phyloP scores from a whole-genome alignment of 1,140 invertebrate species.

The Eriosoma lanigerum region DNA sequence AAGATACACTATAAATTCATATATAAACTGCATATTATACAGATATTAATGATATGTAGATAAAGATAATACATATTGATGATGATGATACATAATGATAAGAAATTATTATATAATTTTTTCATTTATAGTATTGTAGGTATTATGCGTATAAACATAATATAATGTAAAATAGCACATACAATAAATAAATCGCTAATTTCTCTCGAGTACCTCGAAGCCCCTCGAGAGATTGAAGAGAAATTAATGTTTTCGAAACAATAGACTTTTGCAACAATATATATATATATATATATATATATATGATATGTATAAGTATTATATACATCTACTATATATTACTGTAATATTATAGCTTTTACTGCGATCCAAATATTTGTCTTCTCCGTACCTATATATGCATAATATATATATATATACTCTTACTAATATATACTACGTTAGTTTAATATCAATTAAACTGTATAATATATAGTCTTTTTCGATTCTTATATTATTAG shows the following conservation, averaged over 20 bases:
- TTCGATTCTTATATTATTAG: background rate
- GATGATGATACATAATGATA: too few relatives aligned
- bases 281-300: background rate
- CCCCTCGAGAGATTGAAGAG: background rate
- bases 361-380: background rate
- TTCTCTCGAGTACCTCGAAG: too few relatives aligned
- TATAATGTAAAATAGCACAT: background rate
- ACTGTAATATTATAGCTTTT: background rate
- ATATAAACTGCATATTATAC: too few relatives aligned
- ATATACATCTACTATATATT: background rate
- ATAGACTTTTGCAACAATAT: background rate
- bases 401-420: background rate
- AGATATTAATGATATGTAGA: too few relatives aligned
- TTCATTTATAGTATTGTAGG: too few relatives aligned
- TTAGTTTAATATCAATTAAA: too few relatives aligned
- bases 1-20: too few relatives aligned
- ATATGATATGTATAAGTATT: background rate
- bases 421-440: too few relatives aligned
- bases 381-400: background rate
- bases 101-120: too few relatives aligned
- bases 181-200: too few relatives aligned
- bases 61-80: too few relatives aligned
- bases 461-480: background rate
- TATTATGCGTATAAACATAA: too few relatives aligned
- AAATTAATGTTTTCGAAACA: slow-evolving; percentile 5